Base-by-base conservation (phyloP, 1,140 invertebrate genomes). In the Reticulitermes speratus region DNA sequence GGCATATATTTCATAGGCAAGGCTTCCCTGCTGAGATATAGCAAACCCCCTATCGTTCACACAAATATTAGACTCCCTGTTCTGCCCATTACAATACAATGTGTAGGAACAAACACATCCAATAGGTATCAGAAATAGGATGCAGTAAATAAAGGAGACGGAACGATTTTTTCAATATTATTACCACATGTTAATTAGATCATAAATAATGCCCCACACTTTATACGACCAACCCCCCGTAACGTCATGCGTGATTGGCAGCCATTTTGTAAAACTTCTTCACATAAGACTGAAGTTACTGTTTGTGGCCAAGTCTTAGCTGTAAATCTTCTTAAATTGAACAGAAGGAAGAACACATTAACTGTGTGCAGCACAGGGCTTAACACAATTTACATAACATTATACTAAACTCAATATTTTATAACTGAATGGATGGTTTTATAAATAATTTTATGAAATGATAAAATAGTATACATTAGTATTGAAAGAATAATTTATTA, bases 131-230 rank as follows among this genome's bases (percentile, higher is more conserved):
- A 5, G 65, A 30, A 75, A 75, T n/a, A 30, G 65, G 65, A 75
- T 75, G 65, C 25, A n/a, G n/a, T 75, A 75, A 75, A 75, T 75
- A 75, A 75, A 75, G 65, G 14, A 59, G 14, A 30, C 30, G 25
- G 59, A 23, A 8, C 12, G 65, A 75, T 75, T 75, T 75, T 75
- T 30, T 75, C 65, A 75, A 75, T 75, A 75, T 75, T n/a, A 75
- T 75, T 75, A 75, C 65, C 25, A 75, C 65, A 75, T 75, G 65
- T 75, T 75, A 75, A 75, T 75, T 75, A 75, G 65, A 75, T 30
- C 65, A 75, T 75, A 75, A 75, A 75, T 75, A 30, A 75, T 30
- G 16, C 65, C 25, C 7, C 25, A 75, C 65, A 75, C 65, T 75
- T 75, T 75, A 75, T 75, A 75, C 14, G n/a, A 30, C 1, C n/a